Percentiles rank a stretch among this genome's conserved stretches.
Conservation (phyloP, 2,888 invertebrate genomes). For the Plebejus melissa region DNA sequence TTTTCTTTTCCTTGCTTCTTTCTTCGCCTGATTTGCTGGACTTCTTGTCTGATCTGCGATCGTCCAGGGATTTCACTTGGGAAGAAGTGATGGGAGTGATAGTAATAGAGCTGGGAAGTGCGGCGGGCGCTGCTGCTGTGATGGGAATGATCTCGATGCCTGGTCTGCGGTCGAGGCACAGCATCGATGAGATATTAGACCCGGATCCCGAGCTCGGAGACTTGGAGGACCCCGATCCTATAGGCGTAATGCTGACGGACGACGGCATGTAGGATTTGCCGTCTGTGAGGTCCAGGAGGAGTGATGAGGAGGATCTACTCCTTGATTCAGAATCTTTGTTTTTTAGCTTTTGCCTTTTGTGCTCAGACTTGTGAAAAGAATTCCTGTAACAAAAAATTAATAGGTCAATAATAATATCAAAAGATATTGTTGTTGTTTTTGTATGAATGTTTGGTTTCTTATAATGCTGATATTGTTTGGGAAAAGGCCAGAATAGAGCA, state of each 20-base stretch:
- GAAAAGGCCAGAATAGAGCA: no score
- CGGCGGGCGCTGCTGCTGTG: constrained; percentile 80
- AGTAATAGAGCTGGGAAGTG: constrained; percentile 89
- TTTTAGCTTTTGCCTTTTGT: constrained; percentile 81
- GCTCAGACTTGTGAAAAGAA: constrained; percentile 78
- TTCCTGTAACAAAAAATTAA: constrained; percentile 58
- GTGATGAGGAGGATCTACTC: constrained; percentile 61
- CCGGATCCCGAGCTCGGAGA: constrained; percentile 82
- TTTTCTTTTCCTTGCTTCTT: constrained; percentile 82
- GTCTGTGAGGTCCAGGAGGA: constrained; percentile 77
- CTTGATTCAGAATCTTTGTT: constrained; percentile 75
- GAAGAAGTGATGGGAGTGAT: constrained; percentile 88
- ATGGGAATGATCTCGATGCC: constrained; percentile 93
- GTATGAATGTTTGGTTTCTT: no score
- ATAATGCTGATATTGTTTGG: no score
- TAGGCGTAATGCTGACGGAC: constrained; percentile 75
- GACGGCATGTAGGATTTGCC: constrained; percentile 75
- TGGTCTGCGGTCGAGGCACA: constrained; percentile 83
- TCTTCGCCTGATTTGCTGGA: constrained; percentile 69
- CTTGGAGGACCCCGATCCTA: constrained; percentile 71
- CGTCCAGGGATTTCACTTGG: constrained; percentile 72
- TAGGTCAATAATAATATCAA: constrained; percentile 25
- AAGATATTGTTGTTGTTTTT: no score
- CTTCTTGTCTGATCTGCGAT: constrained; percentile 70
- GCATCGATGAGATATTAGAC: constrained; percentile 77